A percentile compares a stretch with the other conserved stretches of the same genome.
These are phyloP conservation scores for Protonemura montana DNA, from an alignment of 2,888 invertebrate species.

Conservation along the genomic window DNA sequence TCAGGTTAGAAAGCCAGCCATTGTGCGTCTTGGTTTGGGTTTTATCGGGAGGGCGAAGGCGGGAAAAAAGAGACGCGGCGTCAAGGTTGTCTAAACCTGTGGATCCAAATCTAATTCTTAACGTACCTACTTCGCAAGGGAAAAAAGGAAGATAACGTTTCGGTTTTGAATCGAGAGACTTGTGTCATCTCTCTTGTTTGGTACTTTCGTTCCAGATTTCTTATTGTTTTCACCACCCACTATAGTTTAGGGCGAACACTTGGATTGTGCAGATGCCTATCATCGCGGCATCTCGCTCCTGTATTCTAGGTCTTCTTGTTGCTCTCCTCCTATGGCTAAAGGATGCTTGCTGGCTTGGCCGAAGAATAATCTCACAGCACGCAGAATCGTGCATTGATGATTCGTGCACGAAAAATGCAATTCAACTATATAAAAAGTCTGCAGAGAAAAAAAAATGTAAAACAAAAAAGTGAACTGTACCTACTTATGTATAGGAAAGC, in stretches of 20 bases:
- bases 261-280: neutral
- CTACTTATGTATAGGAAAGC: slow-evolving; percentile 39
- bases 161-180: neutral
- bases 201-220: slow-evolving; percentile 4
- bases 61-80: neutral
- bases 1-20: neutral
- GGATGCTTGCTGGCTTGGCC: neutral
- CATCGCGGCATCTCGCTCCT: slow-evolving; percentile 1
- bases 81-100: neutral
- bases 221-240: slow-evolving; percentile 12
- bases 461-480: slow-evolving; percentile 35
- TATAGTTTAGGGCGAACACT: neutral
- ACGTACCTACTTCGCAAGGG: neutral
- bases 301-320: slow-evolving; percentile 9
- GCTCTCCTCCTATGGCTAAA: neutral
- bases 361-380: slow-evolving; percentile 40
- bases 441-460: neutral
- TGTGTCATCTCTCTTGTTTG: neutral
- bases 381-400: slow-evolving; percentile 45
- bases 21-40: neutral
- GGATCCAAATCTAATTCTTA: neutral
- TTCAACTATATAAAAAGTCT: slow-evolving; percentile 35
- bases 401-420: slow-evolving; percentile 47
- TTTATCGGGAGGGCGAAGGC: neutral
- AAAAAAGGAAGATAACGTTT: neutral